These are phyloP conservation scores for Dromas ardeola DNA, from an alignment of 2,113 vertebrate species.

Conservation along the genomic window DNA sequence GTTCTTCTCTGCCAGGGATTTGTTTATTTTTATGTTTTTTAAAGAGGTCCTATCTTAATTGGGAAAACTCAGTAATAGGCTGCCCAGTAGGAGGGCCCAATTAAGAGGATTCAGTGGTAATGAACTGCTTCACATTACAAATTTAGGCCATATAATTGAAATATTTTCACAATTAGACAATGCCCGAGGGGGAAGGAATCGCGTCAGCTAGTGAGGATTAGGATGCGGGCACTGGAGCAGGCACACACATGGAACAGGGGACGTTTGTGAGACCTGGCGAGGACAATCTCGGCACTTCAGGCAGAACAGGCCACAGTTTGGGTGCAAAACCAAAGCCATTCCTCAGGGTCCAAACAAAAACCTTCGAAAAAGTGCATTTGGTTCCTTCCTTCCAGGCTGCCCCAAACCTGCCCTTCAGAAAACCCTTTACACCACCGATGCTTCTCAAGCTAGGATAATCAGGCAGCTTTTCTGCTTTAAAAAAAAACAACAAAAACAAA, in stretches of 20 bases:
- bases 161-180: neutral
- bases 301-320: neutral
- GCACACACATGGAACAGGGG: neutral
- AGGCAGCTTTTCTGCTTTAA: neutral
- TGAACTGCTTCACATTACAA: neutral
- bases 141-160: slow-evolving; percentile 7
- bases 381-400: neutral
- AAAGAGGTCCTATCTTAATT: slow-evolving; percentile 1
- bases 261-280: neutral
- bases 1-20: neutral
- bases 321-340: neutral
- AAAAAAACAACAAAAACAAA: neutral
- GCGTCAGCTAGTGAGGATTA: neutral
- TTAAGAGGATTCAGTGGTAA: slow-evolving; percentile 14
- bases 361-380: neutral
- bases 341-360: neutral
- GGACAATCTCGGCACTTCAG: neutral
- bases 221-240: neutral
- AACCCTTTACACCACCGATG: neutral
- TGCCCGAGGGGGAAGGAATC: neutral
- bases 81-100: slow-evolving; percentile 14
- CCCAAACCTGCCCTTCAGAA: neutral
- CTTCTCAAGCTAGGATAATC: neutral
- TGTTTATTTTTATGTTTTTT: neutral
- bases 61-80: neutral